Base-by-base conservation (phyloP, 2,797 vertebrate species). In the Gouania willdenowi region DNA sequence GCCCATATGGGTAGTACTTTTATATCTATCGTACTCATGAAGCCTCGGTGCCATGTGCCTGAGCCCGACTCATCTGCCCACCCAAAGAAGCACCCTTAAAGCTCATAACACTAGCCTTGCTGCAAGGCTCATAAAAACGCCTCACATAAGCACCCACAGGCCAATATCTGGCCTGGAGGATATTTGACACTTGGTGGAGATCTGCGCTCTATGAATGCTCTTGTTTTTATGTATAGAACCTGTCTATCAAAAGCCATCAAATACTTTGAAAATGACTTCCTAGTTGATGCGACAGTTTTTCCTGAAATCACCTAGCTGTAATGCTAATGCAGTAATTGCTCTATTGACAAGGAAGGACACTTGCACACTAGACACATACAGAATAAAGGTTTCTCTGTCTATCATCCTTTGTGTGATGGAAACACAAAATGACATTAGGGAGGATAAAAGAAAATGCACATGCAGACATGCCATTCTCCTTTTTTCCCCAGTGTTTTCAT, bases 261-360 rank as follows among this genome's bases (percentile, higher is more conserved):
- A 70, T 69, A 60, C 48, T 58, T 60, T 50, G 37, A 38, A 55
- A 65, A 54, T 40, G 30, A 66, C 59, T 48, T 56, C 44, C 31
- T 47, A 47, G 47, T 65, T 72, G 50, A 57, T 43, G 58, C 46
- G 46, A 17, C 42, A 48, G 28, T 65, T 68, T 72, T 55, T 28
- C 65, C 34, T 42, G 36, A 79, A 79, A 66, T 72, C 41, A 63
- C 54, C 57, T 75, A 66, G 65, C 69, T 82, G 70, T 67, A 76
- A 83, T 85, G 83, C 75, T 81, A 84, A 81, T 80, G 79, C 75
- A 86, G 86, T 87, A 86, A 85, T 75, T 70, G 76, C 61, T 70
- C 62, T 65, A 79, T 85, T 87, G 82, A 86, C 36, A 32, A 44
- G 26, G 26, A 41, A 38, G 21, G 13, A 48, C 13, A 26, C 41